These are phyloP conservation scores for Eilema depressum DNA, from an alignment of 2,888 invertebrate species.

Conservation along the genomic window DNA sequence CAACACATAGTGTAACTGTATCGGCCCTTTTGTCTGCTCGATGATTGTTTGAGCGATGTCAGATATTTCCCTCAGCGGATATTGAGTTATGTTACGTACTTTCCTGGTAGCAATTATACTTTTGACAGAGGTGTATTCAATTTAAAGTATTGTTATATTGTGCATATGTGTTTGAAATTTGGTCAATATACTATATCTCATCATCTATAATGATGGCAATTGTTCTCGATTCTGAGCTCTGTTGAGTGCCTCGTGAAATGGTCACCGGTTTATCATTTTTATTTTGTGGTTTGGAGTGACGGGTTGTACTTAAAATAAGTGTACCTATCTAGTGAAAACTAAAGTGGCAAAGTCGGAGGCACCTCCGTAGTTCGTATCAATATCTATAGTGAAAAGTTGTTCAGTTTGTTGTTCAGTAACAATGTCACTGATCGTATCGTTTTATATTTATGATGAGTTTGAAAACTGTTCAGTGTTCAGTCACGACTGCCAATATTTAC, in stretches of 20 bases:
- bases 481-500: conserved; percentile 39
- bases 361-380: conserved; percentile 9
- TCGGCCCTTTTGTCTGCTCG: conserved; percentile 78
- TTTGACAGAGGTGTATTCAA: conserved; percentile 48
- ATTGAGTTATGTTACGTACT: conserved; percentile 59
- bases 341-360: conserved; percentile 12
- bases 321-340: conserved; percentile 13
- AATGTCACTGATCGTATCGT: conserved; percentile 39
- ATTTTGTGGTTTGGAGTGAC: conserved; percentile 24
- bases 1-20: conserved; percentile 74
- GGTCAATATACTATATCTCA: conserved; percentile 40
- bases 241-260: conserved; percentile 35
- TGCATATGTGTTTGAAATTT: conserved; percentile 42
- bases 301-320: conserved; percentile 21
- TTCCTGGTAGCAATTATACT: conserved; percentile 66
- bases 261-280: conserved; percentile 19
- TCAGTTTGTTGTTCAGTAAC: conserved; percentile 27
- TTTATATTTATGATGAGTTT: conserved; percentile 42
- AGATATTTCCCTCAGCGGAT: conserved; percentile 66
- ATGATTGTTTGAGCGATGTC: conserved; percentile 75
- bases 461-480: conserved; percentile 25
- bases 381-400: conserved; percentile 11
- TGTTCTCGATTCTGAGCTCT: conserved; percentile 25
- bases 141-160: conserved; percentile 39
- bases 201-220: conserved; percentile 47